Conservation (phyloP, 2,797 vertebrate species). For the Acanthurus leucopareius region DNA sequence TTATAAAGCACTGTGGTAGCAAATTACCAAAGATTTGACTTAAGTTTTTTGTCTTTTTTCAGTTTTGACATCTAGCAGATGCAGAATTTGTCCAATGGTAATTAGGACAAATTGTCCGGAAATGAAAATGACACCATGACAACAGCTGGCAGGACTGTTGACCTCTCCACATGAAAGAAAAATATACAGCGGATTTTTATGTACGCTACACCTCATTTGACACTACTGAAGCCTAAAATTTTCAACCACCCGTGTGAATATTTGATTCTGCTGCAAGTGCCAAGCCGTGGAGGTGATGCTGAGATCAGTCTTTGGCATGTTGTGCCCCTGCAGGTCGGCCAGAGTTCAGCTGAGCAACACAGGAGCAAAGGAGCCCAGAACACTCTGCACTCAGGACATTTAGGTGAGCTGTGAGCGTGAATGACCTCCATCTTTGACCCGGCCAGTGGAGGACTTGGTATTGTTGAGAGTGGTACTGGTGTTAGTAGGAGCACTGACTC, state of each 20-base stretch:
- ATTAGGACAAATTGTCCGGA: slow-evolving; percentile 15
- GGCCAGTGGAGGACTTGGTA: slow-evolving; percentile 14
- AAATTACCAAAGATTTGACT: neutral
- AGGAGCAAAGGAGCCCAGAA: slow-evolving; percentile 8
- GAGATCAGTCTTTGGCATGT: slow-evolving; percentile 69
- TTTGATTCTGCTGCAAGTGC: slow-evolving; percentile 53
- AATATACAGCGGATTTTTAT: slow-evolving; percentile 44
- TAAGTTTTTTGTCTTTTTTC: neutral
- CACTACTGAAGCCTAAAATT: slow-evolving; percentile 43
- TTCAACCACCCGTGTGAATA: slow-evolving; percentile 63
- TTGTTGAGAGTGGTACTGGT: slow-evolving; percentile 18
- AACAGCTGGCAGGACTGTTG: slow-evolving; percentile 45
- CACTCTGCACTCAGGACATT: neutral
- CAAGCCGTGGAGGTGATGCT: slow-evolving; percentile 53
- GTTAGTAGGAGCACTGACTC: slow-evolving; percentile 45
- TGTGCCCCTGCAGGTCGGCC: slow-evolving; percentile 57
- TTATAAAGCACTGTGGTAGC: neutral
- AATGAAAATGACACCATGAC: slow-evolving; percentile 39
- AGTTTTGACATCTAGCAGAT: neutral
- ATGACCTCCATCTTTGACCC: slow-evolving; percentile 39
- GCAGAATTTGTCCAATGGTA: neutral
- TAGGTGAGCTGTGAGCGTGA: slow-evolving; percentile 50
- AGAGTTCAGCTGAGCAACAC: slow-evolving; percentile 68
- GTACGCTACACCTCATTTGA: slow-evolving; percentile 56
- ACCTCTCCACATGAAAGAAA: slow-evolving; percentile 49